Evolutionary conservation across 2,888 invertebrate genomes (phyloP), one percentile per base, ranked within the genome.

Genomic region (Nineta flava): DNA sequence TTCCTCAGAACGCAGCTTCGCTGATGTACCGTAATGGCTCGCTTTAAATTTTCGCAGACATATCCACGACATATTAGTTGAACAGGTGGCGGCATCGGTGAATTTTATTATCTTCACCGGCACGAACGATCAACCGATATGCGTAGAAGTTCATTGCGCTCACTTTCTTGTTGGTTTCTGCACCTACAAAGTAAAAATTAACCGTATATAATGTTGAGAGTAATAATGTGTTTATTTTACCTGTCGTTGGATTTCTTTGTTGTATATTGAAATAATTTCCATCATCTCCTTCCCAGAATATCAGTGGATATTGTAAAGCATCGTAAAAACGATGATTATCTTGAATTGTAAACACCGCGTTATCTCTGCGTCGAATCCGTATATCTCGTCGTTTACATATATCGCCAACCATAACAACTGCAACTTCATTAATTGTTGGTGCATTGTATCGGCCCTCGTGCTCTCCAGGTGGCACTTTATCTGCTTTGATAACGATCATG

Each of bases 41-140:
- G 9, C 53, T 56, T 54, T 66, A 63, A 26, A 64, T 58, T 54
- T 63, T 63, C 0, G 55, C 61, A 55, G 61, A 65, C 58, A 59
- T 57, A 51, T 66, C 64, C 13, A 65, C 63, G 15, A 58, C 45
- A 46, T 53, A 65, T 51, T 65, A 63, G 43, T 61, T 58, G 41
- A 59, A 60, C 3, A 65, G 53, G 45, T 55, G 50, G 3, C 58
- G 52, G 49, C 55, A 60, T 50, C 51, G 47, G 26, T 57, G 40
- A 26, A 60, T 50, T 41, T 54, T 35, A 51, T 59, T 59, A 48
- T 52, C 52, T 15, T 47, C 48, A 17, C 49, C 50, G n/a, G 38
- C 49, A 51, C 55, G 45, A 54, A 57, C 52, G 56, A 58, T 58
- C 44, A 58, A 48, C 17, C 55, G 52, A 49, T 55, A 59, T 31